Evolutionary conservation across 23 tunicate species (phyloP).

Genomic region (Phallusia fumigata): DNA sequence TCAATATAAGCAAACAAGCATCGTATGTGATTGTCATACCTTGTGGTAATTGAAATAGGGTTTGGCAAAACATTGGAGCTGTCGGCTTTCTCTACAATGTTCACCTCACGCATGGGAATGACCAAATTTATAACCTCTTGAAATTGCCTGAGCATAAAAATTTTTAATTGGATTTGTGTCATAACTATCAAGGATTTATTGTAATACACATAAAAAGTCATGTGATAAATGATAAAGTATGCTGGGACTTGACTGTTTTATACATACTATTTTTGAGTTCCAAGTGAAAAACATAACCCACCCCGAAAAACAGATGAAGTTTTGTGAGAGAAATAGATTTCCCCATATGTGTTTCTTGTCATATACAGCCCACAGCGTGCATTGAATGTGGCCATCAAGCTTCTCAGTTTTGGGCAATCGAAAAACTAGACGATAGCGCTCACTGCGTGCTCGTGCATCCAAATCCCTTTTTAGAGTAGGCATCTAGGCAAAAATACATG

Average conservation of each 20-base stretch:
- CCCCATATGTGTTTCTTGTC: slow-evolving; percentile 92
- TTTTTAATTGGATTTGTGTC: no score
- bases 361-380: slow-evolving; percentile 88
- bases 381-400: slow-evolving; percentile 93
- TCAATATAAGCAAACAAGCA: background rate
- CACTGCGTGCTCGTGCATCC: slow-evolving; percentile 95
- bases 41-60: slow-evolving; percentile 89
- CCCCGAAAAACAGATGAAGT: slow-evolving; percentile 81
- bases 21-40: slow-evolving; percentile 16
- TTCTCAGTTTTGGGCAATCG: slow-evolving; percentile 87
- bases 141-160: slow-evolving; percentile 58
- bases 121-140: slow-evolving; percentile 61
- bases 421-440: slow-evolving; percentile 74
- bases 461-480: slow-evolving; percentile 64
- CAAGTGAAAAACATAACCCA: slow-evolving; percentile 19
- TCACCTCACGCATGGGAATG: slow-evolving; percentile 84
- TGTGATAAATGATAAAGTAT: no score
- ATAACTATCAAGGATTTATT: no score
- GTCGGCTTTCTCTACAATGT: slow-evolving; percentile 84
- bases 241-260: no score
- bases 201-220: no score
- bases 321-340: slow-evolving; percentile 81
- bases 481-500: slow-evolving; percentile 22
- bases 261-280: background rate
- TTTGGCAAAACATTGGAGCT: slow-evolving; percentile 66